Base-by-base conservation (phyloP, 2,113 vertebrate species). In the Lepidothrix coronata region DNA sequence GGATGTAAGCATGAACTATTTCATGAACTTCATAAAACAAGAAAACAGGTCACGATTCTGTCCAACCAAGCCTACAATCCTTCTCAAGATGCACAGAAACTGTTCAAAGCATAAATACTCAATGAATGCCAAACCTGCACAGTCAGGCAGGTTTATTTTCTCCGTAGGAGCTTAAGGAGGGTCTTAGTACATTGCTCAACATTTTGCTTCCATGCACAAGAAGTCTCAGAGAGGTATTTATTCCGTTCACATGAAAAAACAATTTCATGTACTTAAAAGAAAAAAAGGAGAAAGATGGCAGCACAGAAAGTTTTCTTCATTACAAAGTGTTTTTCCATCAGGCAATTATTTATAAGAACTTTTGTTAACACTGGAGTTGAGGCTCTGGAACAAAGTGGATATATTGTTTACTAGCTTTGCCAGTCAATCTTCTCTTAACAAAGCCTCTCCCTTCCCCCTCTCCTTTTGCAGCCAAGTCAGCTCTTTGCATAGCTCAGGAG, bases 361-460 rank as follows among this genome's bases (percentile, higher is more conserved):
- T 97, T 94, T 91, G 89, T 95, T 97, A 96, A 97, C 97, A 97
- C 97, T 96, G 97, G 66, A 89, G 75, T 87, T 85, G 63, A 92
- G 92, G 85, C 68, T 93, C 94, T 85, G 89, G 83, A 95, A 94
- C 94, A 58, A 97, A 95, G 73, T 92, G 81, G 84, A 63, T 76
- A 85, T 88, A 92, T 93, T 95, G 92, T 91, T 86, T 95, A 84
- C 91, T 33, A 46, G 92, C 94, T 95, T 91, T 86, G 92, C 71
- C 77, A 87, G 92, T 96, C 58, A 92, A 89, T 91, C 95, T 95
- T 91, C 73, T 95, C 78, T 95, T 83, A 88, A 88, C 72, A 95
- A 95, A 88, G 89, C 41, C 76, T 88, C 59, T 91, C 94, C 90
- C 95, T 84, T 88, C 91, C 93, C 79, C 92, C 92, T 78, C 88